Conservation (phyloP, 2,797 vertebrate species). For the Oryzias dopingdopingensis region DNA sequence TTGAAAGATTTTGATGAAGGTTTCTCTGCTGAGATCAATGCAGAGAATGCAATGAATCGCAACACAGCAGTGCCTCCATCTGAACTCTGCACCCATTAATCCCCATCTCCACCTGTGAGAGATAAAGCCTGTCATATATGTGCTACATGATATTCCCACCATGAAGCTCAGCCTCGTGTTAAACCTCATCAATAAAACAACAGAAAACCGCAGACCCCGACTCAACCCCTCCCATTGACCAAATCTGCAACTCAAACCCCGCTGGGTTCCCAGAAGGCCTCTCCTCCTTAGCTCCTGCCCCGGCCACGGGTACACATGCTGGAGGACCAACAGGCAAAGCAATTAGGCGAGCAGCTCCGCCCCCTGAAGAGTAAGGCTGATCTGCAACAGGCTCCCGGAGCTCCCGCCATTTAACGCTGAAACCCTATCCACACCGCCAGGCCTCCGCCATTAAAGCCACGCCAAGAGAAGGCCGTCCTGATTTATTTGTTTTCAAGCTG, state of each 20-base stretch:
- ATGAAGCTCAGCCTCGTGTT: conserved; percentile 42
- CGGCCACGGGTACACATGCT: conserved; percentile 11
- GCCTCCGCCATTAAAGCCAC: conserved; percentile 44
- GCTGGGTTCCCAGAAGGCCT: conserved; percentile 34
- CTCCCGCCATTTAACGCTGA: conserved; percentile 33
- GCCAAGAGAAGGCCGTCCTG: conserved; percentile 40
- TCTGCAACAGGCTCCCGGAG: conserved; percentile 48
- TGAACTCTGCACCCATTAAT: conserved; percentile 13
- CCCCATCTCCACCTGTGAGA: conserved; percentile 18
- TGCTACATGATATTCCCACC: conserved; percentile 22
- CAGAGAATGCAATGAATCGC: conserved; percentile 8
- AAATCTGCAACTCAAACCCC: conserved; percentile 39
- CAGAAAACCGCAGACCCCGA: conserved; percentile 36
- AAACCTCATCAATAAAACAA: conserved; percentile 66
- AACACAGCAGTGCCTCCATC: conserved; percentile 24
- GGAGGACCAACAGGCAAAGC: conserved; percentile 55
- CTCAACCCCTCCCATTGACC: conserved; percentile 44
- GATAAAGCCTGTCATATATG: conserved; percentile 20
- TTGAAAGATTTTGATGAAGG: too few relatives aligned
- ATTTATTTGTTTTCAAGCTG: conserved; percentile 65
- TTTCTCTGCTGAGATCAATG: too few relatives aligned
- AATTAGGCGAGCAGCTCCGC: conserved; percentile 67
- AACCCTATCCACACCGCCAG: conserved; percentile 16
- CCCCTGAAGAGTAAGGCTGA: conserved; percentile 37
- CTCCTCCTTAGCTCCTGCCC: conserved; percentile 26